These are phyloP conservation scores for Cyrtorhinus lividipennis DNA, from an alignment of 1,140 invertebrate genomes.

Conservation along the genomic window DNA sequence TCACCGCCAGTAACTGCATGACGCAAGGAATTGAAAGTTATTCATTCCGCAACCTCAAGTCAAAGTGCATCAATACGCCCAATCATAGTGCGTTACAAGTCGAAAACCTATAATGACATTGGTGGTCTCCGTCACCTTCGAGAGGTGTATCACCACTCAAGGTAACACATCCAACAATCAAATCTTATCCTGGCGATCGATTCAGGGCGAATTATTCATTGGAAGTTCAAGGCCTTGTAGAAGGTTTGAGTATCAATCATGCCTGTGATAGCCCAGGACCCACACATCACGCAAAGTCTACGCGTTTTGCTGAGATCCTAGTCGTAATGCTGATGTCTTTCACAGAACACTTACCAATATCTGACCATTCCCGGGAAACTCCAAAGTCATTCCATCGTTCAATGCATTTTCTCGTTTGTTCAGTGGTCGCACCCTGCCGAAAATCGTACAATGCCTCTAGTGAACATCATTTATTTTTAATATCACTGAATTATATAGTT, in stretches of 20 bases:
- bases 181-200: neutral
- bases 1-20: too few relatives aligned
- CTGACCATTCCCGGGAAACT: conserved; percentile 66
- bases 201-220: neutral
- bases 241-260: neutral
- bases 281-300: neutral
- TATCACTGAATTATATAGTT: too few relatives aligned
- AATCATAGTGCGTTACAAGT: too few relatives aligned
- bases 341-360: conserved; percentile 41
- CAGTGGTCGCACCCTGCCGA: conserved; percentile 51
- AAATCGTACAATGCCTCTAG: too few relatives aligned
- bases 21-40: too few relatives aligned
- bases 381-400: conserved; percentile 43
- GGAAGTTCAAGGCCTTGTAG: neutral
- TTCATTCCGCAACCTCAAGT: too few relatives aligned
- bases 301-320: neutral
- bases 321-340: neutral
- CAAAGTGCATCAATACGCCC: too few relatives aligned
- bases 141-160: neutral
- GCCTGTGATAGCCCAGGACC: neutral
- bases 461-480: neutral
- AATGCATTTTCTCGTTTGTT: conserved; percentile 48
- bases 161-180: conserved; percentile 8
- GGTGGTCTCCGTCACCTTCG: too few relatives aligned
- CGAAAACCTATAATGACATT: too few relatives aligned